Conservation (phyloP, 2,888 invertebrate genomes). For the Eurois occulta region DNA sequence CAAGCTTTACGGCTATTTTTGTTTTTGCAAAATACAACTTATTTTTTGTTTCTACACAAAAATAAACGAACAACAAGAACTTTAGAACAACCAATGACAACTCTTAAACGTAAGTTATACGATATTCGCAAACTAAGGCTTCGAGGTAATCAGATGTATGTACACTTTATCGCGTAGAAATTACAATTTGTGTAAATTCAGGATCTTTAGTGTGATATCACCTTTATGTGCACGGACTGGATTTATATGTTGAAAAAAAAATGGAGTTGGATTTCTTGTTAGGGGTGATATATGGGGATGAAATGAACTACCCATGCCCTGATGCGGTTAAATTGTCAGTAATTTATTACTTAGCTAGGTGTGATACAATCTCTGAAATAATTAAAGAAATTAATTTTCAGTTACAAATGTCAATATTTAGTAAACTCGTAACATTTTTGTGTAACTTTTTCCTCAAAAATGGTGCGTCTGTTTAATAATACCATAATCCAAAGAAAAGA, state of each 20-base stretch:
- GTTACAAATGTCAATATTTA: neutral
- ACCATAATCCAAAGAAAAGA: constrained; percentile 11
- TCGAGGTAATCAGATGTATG: constrained; percentile 55
- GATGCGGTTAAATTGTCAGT: neutral
- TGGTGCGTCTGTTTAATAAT: neutral
- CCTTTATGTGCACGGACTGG: constrained; percentile 27
- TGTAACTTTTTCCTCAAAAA: neutral
- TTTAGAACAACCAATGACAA: constrained; percentile 28
- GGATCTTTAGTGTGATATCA: constrained; percentile 51
- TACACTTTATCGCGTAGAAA: constrained; percentile 55
- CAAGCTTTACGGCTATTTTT: neutral
- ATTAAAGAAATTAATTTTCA: neutral
- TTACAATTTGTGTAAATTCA: constrained; percentile 54
- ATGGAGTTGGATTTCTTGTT: neutral
- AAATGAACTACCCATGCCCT: too few relatives aligned
- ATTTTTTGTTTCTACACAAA: neutral
- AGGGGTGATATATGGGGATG: too few relatives aligned
- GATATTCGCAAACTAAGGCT: constrained; percentile 59
- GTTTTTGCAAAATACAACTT: neutral
- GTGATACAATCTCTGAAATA: neutral
- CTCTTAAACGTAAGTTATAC: constrained; percentile 58
- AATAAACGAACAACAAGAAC: constrained; percentile 14
- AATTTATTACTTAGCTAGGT: neutral
- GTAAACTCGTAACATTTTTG: neutral
- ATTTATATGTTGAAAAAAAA: constrained; percentile 23